Evolutionary conservation across 2,888 invertebrate genomes (phyloP), one percentile per base, ranked within the genome.

Genomic region (Tanypteryx hageni): DNA sequence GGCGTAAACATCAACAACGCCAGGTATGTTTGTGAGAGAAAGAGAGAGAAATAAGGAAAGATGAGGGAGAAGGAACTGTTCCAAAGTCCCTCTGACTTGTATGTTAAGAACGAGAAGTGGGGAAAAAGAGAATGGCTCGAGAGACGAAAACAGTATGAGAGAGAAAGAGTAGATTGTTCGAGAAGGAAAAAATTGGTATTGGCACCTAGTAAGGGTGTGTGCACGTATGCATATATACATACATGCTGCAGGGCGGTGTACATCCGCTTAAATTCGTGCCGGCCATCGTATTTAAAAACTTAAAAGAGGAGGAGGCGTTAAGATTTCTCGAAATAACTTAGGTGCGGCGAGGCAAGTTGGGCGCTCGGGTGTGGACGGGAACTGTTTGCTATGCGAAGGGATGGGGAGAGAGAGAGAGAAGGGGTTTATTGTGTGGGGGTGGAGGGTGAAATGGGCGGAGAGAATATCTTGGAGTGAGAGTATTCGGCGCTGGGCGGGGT

Each of bases 241-340:
- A 76, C 22, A 76, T 76, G 76, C 76, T 27, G 27, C 22, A 18
- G 76, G 27, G 22, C 76, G 22, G 22, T 18, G 76, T 27, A 76
- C 76, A 76, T 76, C 76, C 76, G 76, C 76, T 76, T 27, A 76
- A 76, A 76, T 76, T 10, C 76, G 76, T 76, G 76, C 76, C 76
- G 27, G 22, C 76, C 76, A 76, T 27, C 22, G 76, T 76, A 76
- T 76, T 76, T 27, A 76, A 76, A 76, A 76, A 76, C n/a, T 76
- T 76, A 76, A n/a, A 76, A 76, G 76, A 27, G 27, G 22, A 76
- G 7, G 68, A 68, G 68, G 68, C 76, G 76, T 22, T 76, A 76
- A 76, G 76, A 76, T 27, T 76, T 27, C 76, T 76, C 76, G 76
- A 76, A 76, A 76, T 76, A 76, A 76, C 76, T 76, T 27, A 76